Evolutionary conservation across 2,797 vertebrate species (phyloP).

Genomic region (Phylloscopus collybita): DNA sequence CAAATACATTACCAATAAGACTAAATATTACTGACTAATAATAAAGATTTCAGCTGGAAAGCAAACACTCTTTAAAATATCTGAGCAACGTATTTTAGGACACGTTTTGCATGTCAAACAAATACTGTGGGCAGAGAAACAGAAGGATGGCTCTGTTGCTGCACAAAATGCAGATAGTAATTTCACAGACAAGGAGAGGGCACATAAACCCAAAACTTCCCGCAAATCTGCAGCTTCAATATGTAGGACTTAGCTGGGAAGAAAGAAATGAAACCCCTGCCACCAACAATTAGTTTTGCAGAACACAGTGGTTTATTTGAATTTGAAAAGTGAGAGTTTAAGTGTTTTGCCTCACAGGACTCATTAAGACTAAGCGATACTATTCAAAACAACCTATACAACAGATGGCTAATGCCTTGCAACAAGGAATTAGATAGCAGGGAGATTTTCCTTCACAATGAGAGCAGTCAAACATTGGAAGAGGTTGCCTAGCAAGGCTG

Average conservation of each 20-base stretch:
- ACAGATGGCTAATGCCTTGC: constrained; percentile 39
- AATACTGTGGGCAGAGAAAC: background rate
- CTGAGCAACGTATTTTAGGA: background rate
- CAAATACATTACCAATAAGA: background rate
- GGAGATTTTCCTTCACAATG: constrained; percentile 1
- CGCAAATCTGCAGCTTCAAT: background rate
- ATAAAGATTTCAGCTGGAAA: background rate
- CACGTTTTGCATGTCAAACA: background rate
- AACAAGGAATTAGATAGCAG: constrained; percentile 24
- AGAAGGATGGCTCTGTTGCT: background rate
- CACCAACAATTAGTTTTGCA: background rate
- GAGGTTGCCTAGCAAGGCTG: constrained; percentile 22
- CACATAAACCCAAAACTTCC: background rate
- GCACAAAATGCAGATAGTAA: background rate
- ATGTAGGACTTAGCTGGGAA: background rate
- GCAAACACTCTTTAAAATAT: background rate
- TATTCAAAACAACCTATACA: constrained; percentile 10
- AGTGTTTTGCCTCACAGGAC: constrained; percentile 35
- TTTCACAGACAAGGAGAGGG: background rate
- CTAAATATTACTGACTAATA: background rate
- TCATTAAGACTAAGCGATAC: constrained; percentile 15
- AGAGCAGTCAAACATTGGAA: background rate
- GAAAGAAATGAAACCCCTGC: background rate
- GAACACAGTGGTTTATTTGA: constrained; percentile 15
- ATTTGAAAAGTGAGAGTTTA: constrained; percentile 55